phyloP scores from a whole-genome alignment of 2,888 invertebrate species.

The Alviniconcha strummeri region DNA sequence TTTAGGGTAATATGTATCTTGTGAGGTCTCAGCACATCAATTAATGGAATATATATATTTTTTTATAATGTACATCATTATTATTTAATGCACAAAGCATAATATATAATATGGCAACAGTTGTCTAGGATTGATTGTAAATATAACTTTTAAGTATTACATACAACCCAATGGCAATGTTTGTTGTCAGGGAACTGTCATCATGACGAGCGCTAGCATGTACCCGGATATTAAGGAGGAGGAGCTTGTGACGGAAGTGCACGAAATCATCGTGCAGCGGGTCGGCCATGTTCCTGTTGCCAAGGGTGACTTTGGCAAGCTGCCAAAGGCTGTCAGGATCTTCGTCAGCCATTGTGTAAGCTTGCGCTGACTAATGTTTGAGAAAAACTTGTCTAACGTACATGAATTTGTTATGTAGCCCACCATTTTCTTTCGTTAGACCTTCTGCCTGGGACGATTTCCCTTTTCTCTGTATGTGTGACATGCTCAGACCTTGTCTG shows the following conservation, averaged over 20 bases:
- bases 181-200: not conserved
- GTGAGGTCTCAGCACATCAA: too few relatives aligned
- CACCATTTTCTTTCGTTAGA: too few relatives aligned
- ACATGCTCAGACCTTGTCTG: too few relatives aligned
- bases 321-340: conserved; percentile 72
- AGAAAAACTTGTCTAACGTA: too few relatives aligned
- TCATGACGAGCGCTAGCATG: conserved; percentile 20
- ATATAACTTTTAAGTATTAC: too few relatives aligned
- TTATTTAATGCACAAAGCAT: not conserved
- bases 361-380: not conserved
- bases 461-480: too few relatives aligned
- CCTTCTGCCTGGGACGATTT: too few relatives aligned
- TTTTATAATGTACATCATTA: not conserved
- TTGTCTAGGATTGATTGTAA: not conserved
- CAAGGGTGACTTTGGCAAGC: conserved; percentile 74
- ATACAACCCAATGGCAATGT: too few relatives aligned
- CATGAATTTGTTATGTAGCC: too few relatives aligned
- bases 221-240: conserved; percentile 40
- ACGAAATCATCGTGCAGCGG: conserved; percentile 72
- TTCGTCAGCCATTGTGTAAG: conserved; percentile 73
- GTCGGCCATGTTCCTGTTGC: conserved; percentile 74
- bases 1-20: too few relatives aligned
- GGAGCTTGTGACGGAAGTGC: conserved; percentile 69
- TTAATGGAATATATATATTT: not conserved
- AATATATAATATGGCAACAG: not conserved